Base-by-base conservation (phyloP, 1,140 invertebrate genomes). In the Drosophila yakuba region DNA sequence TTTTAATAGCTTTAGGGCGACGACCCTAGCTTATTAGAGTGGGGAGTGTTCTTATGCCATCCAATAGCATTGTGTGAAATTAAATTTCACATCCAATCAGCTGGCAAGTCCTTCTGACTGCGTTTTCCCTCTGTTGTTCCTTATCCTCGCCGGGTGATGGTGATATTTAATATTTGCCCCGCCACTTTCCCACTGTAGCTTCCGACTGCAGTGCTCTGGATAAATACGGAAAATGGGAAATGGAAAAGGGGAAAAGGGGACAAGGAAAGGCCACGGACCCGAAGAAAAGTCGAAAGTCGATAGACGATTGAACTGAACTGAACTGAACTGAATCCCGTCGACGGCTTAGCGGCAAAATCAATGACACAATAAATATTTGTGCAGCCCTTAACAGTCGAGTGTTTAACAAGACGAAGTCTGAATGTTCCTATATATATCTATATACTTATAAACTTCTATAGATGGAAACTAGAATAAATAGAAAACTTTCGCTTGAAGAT, bases 331-430 rank as follows among this genome's bases (percentile, higher is more conserved):
- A 38, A 89, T 69, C 71, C 84, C 61, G 71, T 50, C 64, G 78
- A 78, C 77, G 88, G 83, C 88, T 90, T 80, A 83, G 77, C 84
- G 73, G 79, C 72, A 80, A 90, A 90, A 90, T 90, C 86, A 90
- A 90, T 90, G 86, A 86, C 82, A 88, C 82, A 90, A 90, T 91
- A 90, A 90, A 90, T 90, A 90, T 90, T 90, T 90, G 86, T 86
- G 76, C 73, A 88, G 74, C 69, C 69, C 86, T 90, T 90, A 90
- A 86, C 79, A 69, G 60, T 76, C 15, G 74, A 90, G 73, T 73
- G 62, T 75, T 82, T 80, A 89, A 84, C 78, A 85, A 86, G 77
- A 77, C 79, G 61, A 80, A 66, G 75, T 61, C 75, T 59, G 39
- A 38, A 62, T 54, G 32, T 50, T 67, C 60, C 48, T 17, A 4